A percentile compares a stretch with the other conserved stretches of the same genome.
Evolutionary conservation across 2,888 invertebrate genomes (phyloP).

Genomic region (Linnaemya vulpina): DNA sequence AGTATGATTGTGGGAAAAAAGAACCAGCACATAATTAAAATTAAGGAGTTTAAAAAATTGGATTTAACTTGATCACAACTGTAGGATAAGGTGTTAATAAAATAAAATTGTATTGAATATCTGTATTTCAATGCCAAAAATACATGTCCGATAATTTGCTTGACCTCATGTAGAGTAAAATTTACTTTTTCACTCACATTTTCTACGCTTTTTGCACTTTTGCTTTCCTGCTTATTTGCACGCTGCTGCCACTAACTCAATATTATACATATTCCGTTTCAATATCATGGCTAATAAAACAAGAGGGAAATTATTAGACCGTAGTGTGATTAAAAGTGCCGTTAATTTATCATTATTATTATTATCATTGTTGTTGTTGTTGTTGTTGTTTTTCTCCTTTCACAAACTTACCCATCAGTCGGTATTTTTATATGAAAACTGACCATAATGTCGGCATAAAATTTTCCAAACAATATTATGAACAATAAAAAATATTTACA

Average conservation of each 20-base stretch:
- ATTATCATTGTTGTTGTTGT: conserved; percentile 21
- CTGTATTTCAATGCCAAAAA: not conserved
- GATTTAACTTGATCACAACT: too few relatives aligned
- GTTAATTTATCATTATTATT: conserved; percentile 51
- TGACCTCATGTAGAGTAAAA: conserved; percentile 2
- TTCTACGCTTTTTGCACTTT: conserved; percentile 2
- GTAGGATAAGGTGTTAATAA: too few relatives aligned
- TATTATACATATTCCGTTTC: conserved; percentile 50
- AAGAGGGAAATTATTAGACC: conserved; percentile 62
- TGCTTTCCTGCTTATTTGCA: conserved; percentile 9
- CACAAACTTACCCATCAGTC: not conserved
- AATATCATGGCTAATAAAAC: conserved; percentile 60
- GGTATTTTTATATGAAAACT: conserved; percentile 27
- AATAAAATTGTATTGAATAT: too few relatives aligned
- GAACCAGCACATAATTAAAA: too few relatives aligned
- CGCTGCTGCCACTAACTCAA: conserved; percentile 20
- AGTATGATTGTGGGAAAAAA: too few relatives aligned
- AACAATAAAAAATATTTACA: conserved; percentile 46
- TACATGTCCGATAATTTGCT: not conserved
- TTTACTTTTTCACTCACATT: not conserved
- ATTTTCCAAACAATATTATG: conserved; percentile 42
- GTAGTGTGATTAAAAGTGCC: conserved; percentile 56
- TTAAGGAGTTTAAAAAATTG: too few relatives aligned
- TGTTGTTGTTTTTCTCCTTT: not conserved
- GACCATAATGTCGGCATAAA: conserved; percentile 51